These are phyloP conservation scores for Masnerella sp. DNA, from an alignment of 2,888 invertebrate species.

Conservation along the genomic window DNA sequence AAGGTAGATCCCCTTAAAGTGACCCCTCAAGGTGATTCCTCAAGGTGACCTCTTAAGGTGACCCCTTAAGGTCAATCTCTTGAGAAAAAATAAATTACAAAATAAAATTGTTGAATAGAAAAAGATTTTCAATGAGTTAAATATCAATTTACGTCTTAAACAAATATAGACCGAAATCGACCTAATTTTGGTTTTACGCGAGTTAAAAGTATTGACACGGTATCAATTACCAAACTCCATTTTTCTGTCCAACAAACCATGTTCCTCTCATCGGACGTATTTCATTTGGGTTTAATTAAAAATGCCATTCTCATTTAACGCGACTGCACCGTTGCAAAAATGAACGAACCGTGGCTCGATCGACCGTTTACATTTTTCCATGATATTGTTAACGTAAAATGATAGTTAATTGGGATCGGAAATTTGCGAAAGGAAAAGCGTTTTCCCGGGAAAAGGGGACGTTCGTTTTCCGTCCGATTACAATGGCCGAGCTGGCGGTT, in stretches of 20 bases:
- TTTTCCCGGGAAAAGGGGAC: slow-evolving; percentile 16
- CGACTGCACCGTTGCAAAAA: neutral
- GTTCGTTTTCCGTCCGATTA: neutral
- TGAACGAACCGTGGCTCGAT: neutral
- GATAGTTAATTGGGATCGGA: slow-evolving; percentile 2
- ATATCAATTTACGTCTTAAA: no score
- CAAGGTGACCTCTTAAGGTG: no score
- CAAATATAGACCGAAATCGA: slow-evolving; percentile 15
- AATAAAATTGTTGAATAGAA: no score
- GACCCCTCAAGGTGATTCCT: no score
- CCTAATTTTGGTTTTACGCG: slow-evolving; percentile 19
- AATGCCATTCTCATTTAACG: slow-evolving; percentile 16
- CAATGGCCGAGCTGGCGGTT: slow-evolving; percentile 6
- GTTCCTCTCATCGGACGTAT: neutral
- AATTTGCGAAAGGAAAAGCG: slow-evolving; percentile 9
- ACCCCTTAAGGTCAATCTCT: no score
- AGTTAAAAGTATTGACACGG: slow-evolving; percentile 35
- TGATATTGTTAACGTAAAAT: no score
- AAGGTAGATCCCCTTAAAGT: no score
- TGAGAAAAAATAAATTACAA: no score
- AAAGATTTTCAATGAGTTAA: no score
- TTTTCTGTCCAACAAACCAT: slow-evolving; percentile 8
- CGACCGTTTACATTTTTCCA: slow-evolving; percentile 6
- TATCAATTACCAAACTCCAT: slow-evolving; percentile 24
- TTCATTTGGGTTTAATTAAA: slow-evolving; percentile 32